phyloP scores from a whole-genome alignment of 2,113 vertebrate species.

The Pangasianodon hypophthalmus region DNA sequence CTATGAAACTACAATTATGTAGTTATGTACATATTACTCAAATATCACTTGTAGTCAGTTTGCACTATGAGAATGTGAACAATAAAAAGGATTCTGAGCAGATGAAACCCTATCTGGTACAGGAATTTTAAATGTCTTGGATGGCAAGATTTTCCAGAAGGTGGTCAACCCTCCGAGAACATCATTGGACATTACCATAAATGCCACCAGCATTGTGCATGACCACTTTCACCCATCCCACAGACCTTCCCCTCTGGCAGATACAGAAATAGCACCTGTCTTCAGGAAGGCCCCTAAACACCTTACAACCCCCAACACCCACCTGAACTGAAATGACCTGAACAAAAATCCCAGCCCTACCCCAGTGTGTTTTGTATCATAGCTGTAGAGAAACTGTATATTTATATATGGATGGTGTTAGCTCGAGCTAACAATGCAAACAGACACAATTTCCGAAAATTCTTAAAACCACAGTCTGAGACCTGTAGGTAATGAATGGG shows the following conservation, averaged over 20 bases:
- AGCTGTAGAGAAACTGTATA: neutral
- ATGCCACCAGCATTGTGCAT: neutral
- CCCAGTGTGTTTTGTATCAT: neutral
- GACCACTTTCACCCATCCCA: neutral
- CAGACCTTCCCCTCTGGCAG: neutral
- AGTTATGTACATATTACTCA: neutral
- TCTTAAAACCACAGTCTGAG: neutral
- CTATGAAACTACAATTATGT: neutral
- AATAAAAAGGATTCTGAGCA: neutral
- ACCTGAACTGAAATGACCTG: neutral
- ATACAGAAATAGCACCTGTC: neutral
- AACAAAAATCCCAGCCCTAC: neutral
- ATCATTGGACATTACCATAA: neutral
- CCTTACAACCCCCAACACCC: neutral
- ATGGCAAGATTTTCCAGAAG: neutral
- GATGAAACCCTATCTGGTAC: neutral
- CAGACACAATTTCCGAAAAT: neutral
- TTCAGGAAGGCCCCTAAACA: neutral
- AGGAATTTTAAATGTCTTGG: neutral
- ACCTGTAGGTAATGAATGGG: conserved; percentile 25
- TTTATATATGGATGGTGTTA: neutral
- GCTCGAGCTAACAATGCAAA: neutral
- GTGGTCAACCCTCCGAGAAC: neutral
- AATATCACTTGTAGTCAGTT: neutral
- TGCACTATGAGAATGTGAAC: neutral